These are phyloP conservation scores for Mizuhopecten yessoensis DNA, from an alignment of 1,140 invertebrate species.

Conservation along the genomic window DNA sequence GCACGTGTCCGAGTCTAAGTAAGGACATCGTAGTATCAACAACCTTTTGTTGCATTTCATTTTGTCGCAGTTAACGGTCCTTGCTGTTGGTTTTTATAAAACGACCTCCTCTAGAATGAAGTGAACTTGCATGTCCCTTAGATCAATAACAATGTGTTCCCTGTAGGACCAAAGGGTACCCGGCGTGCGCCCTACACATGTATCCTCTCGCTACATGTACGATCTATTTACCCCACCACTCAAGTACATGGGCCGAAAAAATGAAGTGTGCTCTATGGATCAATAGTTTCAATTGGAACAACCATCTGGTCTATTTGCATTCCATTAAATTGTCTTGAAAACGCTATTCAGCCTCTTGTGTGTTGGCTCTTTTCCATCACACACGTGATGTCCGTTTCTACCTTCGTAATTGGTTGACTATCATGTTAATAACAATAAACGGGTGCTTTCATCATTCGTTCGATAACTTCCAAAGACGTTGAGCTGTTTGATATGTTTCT, in stretches of 20 bases:
- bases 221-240: background rate
- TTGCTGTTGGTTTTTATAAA: too few relatives aligned
- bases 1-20: too few relatives aligned
- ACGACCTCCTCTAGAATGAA: background rate
- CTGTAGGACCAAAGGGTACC: background rate
- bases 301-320: conserved; percentile 23
- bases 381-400: background rate
- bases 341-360: conserved; percentile 19
- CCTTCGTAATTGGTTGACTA: background rate
- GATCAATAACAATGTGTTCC: background rate
- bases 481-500: background rate
- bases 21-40: too few relatives aligned
- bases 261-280: background rate
- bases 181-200: too few relatives aligned
- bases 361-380: background rate
- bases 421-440: background rate
- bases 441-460: background rate
- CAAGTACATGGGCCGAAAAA: background rate
- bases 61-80: too few relatives aligned
- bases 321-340: conserved; percentile 30
- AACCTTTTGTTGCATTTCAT: too few relatives aligned
- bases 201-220: background rate
- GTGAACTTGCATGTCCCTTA: background rate
- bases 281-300: background rate
- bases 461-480: background rate